phyloP scores from a whole-genome alignment of 2,888 invertebrate species.

The Elegia similella region DNA sequence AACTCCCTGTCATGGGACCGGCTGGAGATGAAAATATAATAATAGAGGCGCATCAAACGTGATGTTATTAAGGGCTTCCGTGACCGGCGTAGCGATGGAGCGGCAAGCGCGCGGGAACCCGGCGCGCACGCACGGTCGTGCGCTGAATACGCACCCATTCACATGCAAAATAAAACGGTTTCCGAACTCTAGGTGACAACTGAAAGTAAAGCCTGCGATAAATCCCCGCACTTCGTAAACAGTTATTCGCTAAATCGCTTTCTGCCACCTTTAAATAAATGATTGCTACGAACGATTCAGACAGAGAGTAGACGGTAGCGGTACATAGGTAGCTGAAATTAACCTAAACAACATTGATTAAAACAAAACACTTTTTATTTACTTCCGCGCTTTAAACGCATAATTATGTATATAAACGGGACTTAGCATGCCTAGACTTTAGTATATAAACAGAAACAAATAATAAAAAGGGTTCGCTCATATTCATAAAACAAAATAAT shows the following conservation, averaged over 20 bases:
- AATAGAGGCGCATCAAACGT: constrained; percentile 82
- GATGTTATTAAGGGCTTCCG: constrained; percentile 79
- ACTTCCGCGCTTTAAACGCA: too few species aligned
- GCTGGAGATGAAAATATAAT: constrained; percentile 79
- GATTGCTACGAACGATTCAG: constrained; percentile 18
- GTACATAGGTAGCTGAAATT: too few species aligned
- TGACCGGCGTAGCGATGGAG: constrained; percentile 64
- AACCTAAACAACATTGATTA: too few species aligned
- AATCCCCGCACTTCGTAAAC: constrained; percentile 41
- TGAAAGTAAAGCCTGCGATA: constrained; percentile 46
- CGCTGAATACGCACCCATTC: constrained; percentile 65
- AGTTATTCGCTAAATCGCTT: constrained; percentile 33
- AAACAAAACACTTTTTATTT: too few species aligned
- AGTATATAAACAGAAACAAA: too few species aligned
- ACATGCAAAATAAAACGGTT: constrained; percentile 69
- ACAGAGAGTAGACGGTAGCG: constrained; percentile 9
- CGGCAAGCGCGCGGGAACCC: constrained; percentile 24
- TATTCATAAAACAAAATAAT: too few species aligned
- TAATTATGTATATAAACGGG: too few species aligned
- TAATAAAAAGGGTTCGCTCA: too few species aligned
- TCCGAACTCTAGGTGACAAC: constrained; percentile 51
- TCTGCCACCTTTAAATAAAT: constrained; percentile 35
- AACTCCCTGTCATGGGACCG: constrained; percentile 70
- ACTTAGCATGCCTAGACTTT: too few species aligned
- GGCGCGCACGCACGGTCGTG: constrained; percentile 69